These are phyloP conservation scores for Notodonta ziczac DNA, from an alignment of 2,888 invertebrate species.

Conservation along the genomic window DNA sequence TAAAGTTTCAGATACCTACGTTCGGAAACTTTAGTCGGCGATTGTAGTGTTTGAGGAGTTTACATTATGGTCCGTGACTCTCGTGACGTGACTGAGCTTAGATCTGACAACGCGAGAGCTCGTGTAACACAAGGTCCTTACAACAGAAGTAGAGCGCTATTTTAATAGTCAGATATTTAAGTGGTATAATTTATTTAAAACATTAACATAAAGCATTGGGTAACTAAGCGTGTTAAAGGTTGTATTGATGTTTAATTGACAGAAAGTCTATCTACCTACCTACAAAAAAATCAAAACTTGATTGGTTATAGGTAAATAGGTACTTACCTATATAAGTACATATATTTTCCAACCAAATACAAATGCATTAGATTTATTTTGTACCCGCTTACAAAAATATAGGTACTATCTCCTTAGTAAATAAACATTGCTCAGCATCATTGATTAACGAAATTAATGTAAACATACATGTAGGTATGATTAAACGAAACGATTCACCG, in stretches of 20 bases:
- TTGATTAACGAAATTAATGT: too few relatives aligned
- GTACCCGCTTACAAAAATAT: too few relatives aligned
- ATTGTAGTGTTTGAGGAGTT: slow-evolving; percentile 38
- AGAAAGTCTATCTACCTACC: background rate
- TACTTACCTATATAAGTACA: too few relatives aligned
- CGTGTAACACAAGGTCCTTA: slow-evolving; percentile 50
- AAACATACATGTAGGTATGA: too few relatives aligned
- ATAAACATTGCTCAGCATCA: too few relatives aligned
- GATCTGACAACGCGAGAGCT: slow-evolving; percentile 52
- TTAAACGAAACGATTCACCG: too few relatives aligned
- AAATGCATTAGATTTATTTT: too few relatives aligned
- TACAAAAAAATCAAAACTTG: background rate
- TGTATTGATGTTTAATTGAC: background rate
- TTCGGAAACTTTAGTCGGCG: slow-evolving; percentile 6
- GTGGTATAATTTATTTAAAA: background rate
- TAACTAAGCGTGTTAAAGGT: background rate
- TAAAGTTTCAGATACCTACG: background rate
- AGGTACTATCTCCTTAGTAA: too few relatives aligned
- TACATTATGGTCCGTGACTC: slow-evolving; percentile 51
- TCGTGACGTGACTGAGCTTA: slow-evolving; percentile 58
- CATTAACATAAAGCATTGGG: too few relatives aligned
- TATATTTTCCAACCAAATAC: too few relatives aligned
- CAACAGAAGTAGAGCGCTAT: slow-evolving; percentile 37
- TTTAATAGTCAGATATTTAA: slow-evolving; percentile 22
- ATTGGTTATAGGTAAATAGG: too few relatives aligned